A percentile compares a stretch with the other conserved stretches of the same genome.
These are phyloP conservation scores for Coracias cyanogaster DNA, from an alignment of 2,797 vertebrate species.

Conservation along the genomic window DNA sequence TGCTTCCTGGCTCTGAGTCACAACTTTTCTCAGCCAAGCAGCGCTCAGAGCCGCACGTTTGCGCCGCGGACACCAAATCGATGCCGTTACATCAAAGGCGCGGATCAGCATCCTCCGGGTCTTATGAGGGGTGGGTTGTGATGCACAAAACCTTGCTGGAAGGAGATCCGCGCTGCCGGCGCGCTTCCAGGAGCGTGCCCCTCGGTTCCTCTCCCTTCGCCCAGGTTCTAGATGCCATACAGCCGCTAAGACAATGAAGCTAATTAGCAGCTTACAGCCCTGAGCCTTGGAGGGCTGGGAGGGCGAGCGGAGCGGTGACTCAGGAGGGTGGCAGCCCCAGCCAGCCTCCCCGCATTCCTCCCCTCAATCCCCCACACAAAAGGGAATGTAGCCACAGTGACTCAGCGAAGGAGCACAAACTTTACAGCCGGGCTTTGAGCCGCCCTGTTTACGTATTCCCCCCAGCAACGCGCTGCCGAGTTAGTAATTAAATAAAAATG, in stretches of 20 bases:
- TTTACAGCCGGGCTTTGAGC: constrained; percentile 55
- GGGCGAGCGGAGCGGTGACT: not conserved
- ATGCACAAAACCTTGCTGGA: fast-evolving
- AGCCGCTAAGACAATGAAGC: constrained; percentile 52
- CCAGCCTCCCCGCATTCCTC: constrained; percentile 36
- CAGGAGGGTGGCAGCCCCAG: not conserved
- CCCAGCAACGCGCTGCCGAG: not conserved
- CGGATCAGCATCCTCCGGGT: fast-evolving
- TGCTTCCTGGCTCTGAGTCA: not conserved
- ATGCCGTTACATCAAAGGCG: not conserved
- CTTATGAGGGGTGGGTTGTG: fast-evolving
- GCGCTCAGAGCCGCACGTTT: fast-evolving
- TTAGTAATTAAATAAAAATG: constrained; percentile 53
- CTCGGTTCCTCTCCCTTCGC: not conserved
- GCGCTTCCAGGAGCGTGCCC: not conserved
- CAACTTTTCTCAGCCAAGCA: fast-evolving
- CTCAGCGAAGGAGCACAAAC: constrained; percentile 62
- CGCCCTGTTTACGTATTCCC: constrained; percentile 41
- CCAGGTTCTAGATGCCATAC: not conserved
- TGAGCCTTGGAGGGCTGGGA: constrained; percentile 11
- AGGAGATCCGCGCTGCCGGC: not conserved
- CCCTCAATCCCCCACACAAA: constrained; percentile 39
- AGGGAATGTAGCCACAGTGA: constrained; percentile 50
- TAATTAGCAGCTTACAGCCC: constrained; percentile 46
- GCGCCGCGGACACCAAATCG: fast-evolving